Conservation (phyloP, 2,797 vertebrate species). For the Lacerta agilis region DNA sequence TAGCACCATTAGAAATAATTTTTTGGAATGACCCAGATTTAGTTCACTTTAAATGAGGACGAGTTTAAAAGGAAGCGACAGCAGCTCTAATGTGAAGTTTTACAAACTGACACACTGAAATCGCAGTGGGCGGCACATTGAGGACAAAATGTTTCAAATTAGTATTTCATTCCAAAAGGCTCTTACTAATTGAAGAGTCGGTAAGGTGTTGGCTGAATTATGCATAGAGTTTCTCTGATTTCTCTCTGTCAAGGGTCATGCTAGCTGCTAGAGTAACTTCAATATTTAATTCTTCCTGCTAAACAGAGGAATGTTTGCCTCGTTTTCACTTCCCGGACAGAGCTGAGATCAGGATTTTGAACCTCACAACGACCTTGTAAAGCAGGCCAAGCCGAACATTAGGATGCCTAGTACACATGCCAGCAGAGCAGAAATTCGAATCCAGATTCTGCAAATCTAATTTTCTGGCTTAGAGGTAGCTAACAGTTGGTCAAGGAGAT, state of each 20-base stretch:
- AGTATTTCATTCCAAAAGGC: constrained; percentile 1
- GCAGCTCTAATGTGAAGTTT: constrained; percentile 45
- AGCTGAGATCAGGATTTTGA: background rate
- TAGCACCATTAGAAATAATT: constrained; percentile 21
- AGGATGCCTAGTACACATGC: no score
- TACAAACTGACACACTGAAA: constrained; percentile 2
- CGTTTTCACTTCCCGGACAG: background rate
- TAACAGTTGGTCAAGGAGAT: background rate
- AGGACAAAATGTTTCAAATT: constrained; percentile 46
- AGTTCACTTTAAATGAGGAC: constrained; percentile 39
- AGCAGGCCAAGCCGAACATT: background rate
- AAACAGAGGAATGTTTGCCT: background rate
- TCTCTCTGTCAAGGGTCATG: constrained; percentile 24
- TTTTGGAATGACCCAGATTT: constrained; percentile 58
- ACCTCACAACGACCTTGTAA: background rate
- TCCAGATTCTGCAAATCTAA: background rate
- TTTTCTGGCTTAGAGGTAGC: background rate
- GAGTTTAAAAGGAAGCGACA: constrained; percentile 39
- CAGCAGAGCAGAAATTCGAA: background rate
- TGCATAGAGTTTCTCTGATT: constrained; percentile 38
- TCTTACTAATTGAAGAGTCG: constrained; percentile 33
- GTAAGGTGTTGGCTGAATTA: constrained; percentile 45
- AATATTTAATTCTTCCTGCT: background rate
- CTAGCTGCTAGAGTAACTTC: constrained; percentile 21
- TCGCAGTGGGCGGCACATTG: constrained; percentile 18